Conservation (phyloP, 2,888 invertebrate species). For the Halictus quadricinctus region DNA sequence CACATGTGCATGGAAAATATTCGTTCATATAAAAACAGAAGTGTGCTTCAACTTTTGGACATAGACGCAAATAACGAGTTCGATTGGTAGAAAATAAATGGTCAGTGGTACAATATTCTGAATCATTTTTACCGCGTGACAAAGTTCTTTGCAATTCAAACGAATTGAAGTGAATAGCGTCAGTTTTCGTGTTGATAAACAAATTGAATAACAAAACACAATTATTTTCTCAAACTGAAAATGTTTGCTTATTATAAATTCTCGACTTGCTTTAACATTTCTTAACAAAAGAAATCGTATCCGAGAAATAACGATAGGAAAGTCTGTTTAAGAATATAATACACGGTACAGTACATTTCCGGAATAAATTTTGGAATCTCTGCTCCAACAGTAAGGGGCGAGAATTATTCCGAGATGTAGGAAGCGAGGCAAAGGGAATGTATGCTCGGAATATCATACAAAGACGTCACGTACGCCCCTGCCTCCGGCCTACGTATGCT, state of each 20-base stretch:
- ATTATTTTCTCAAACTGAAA: too few species aligned
- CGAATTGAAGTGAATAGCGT: too few species aligned
- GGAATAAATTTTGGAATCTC: not conserved
- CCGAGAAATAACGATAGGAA: not conserved
- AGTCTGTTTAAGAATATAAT: not conserved
- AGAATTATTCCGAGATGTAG: not conserved
- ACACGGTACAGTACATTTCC: not conserved
- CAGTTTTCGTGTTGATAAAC: too few species aligned
- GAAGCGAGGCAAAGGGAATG: not conserved
- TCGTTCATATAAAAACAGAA: too few species aligned
- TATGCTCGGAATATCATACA: constrained; percentile 8
- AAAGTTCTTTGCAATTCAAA: too few species aligned
- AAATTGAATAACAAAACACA: too few species aligned
- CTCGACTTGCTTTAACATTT: not conserved
- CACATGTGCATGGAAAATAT: too few species aligned
- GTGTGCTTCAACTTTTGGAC: too few species aligned
- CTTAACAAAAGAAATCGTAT: not conserved
- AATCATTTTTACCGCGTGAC: too few species aligned
- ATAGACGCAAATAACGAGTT: too few species aligned
- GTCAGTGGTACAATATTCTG: too few species aligned
- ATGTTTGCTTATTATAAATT: not conserved
- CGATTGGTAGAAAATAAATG: too few species aligned
- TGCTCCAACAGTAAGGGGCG: not conserved
- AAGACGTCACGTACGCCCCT: constrained; percentile 8
- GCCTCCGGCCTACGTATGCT: not conserved